These are phyloP conservation scores for Pocillopora grandis DNA, from an alignment of 92 coral and sea anemone genomes.

Conservation along the genomic window DNA sequence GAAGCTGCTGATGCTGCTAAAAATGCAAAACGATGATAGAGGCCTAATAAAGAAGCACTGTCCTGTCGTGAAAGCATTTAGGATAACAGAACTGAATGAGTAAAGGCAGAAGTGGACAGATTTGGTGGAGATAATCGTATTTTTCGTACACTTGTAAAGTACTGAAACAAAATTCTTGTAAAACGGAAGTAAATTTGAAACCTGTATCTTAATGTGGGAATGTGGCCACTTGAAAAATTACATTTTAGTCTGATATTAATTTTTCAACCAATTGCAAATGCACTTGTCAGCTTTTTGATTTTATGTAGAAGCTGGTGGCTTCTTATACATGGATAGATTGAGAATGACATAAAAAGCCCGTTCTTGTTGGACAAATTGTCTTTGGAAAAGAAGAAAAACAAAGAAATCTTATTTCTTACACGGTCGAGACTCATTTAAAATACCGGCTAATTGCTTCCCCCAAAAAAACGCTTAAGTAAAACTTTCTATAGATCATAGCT, in stretches of 20 bases:
- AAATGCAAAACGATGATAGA: slow-evolving; percentile 16
- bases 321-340: not conserved
- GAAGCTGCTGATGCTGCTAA: slow-evolving; percentile 16
- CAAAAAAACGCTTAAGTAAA: too few species aligned
- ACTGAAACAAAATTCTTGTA: not conserved
- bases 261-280: not conserved
- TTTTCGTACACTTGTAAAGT: not conserved
- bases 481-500: too few species aligned
- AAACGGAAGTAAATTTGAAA: not conserved
- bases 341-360: not conserved
- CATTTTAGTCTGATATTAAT: too few species aligned
- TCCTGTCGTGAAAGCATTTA: not conserved
- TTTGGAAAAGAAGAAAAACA: too few species aligned
- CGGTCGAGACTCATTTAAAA: too few species aligned
- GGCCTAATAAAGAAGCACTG: too few species aligned
- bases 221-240: too few species aligned
- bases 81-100: slow-evolving; percentile 1
- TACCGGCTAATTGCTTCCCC: too few species aligned
- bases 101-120: not conserved
- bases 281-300: not conserved
- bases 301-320: not conserved
- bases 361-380: not conserved
- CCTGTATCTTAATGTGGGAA: not conserved
- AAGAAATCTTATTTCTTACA: too few species aligned
- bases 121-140: not conserved